phyloP scores from a whole-genome alignment of 2,888 invertebrate species.

The Labia minor region DNA sequence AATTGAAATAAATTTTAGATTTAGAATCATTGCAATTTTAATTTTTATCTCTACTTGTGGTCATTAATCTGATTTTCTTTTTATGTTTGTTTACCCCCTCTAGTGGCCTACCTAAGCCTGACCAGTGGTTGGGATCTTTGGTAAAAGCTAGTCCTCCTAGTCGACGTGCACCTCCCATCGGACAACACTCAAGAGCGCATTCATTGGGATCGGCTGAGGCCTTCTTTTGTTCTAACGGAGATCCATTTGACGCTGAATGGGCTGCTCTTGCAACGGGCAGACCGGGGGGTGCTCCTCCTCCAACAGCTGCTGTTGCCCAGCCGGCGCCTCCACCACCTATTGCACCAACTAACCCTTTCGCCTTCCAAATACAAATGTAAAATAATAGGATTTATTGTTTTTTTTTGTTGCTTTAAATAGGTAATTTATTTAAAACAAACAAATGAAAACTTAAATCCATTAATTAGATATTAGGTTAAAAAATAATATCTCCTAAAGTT shows the following conservation, averaged over 20 bases:
- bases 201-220: constrained; percentile 43
- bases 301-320: not conserved
- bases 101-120: constrained; percentile 57
- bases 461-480: too few relatives aligned
- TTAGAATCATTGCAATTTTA: too few relatives aligned
- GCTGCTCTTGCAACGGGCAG: constrained; percentile 48
- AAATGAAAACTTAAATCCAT: too few relatives aligned
- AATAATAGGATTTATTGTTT: too few relatives aligned
- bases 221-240: constrained; percentile 35
- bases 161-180: constrained; percentile 44
- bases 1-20: too few relatives aligned
- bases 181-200: constrained; percentile 40
- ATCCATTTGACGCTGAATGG: constrained; percentile 82
- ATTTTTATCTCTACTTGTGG: too few relatives aligned
- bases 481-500: too few relatives aligned
- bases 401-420: too few relatives aligned
- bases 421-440: too few relatives aligned
- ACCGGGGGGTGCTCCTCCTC: not conserved
- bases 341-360: not conserved
- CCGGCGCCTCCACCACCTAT: not conserved
- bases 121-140: constrained; percentile 68
- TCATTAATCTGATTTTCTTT: too few relatives aligned
- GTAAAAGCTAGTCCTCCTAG: constrained; percentile 33
- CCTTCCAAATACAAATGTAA: not conserved
- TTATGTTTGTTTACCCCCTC: constrained; percentile 17